Evolutionary conservation across 37 sponge, comb jelly and placozoan species (phyloP), one percentile per base, ranked within the genome.

Genomic region (Halisarca cf. caerulea): DNA sequence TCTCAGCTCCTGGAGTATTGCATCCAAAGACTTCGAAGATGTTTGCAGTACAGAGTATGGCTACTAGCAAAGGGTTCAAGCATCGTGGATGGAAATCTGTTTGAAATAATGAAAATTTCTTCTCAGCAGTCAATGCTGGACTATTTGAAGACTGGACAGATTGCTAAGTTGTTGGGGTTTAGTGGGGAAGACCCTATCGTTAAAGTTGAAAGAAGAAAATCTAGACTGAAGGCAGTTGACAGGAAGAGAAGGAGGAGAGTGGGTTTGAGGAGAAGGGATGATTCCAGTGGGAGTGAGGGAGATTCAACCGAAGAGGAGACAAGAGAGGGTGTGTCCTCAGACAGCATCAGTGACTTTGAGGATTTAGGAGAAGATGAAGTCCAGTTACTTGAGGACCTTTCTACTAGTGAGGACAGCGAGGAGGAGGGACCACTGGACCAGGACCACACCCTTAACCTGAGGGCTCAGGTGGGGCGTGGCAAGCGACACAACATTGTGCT

Each of bases 1-100:
- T 92, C 93, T 1, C 80, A 68, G 66, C 58, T 90, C 5, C 55
- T 83, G 23, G 78, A 87, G 43, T 72, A 59, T 35, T 64, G 24
- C 1, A 9, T 58, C 33, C 38, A 86, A 25, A 38, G 79, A 21
- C 66, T 86, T 28, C 20, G 35, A 58, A 11, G 28, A 25, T 35
- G 62, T 2, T 23, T 78, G 18, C 21, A 18, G 54, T 4, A 78
- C 54, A 42, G 54, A 3, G 14, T 42, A 2, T 28, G 6, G 64
- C 25, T n/a, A 15, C 6, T 5, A 62, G 30, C 15, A 23, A n/a
- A 62, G 30, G 30, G 6, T 62, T 15, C 6, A n/a, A 62, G 30
- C 15, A n/a, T 7, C 6, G 4, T 7, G 5, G 30, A 62, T 62
- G 30, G 5, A 7, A 23, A 62, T 7, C 64, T 23, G 5, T 30